These are phyloP conservation scores for Paguma larvata DNA, from an alignment of 2,797 vertebrate genomes.

Conservation along the genomic window DNA sequence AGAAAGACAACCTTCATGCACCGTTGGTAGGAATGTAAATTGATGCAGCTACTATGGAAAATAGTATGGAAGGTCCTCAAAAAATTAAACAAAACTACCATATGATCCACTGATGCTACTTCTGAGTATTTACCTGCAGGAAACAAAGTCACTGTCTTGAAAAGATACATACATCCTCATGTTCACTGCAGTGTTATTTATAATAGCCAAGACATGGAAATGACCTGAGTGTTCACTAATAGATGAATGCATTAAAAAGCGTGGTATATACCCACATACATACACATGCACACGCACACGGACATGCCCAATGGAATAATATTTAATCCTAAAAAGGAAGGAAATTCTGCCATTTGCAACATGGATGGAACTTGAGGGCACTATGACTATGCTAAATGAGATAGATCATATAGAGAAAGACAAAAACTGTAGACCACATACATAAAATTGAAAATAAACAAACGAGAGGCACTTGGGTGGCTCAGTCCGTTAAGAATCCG, in stretches of 20 bases:
- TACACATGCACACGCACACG: rapidly evolving
- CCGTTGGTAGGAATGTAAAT: background rate
- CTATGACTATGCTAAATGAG: background rate
- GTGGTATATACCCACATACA: background rate
- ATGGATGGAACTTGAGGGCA: background rate
- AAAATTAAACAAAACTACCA: background rate
- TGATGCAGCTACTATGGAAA: background rate
- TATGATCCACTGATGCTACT: background rate
- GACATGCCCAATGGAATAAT: background rate
- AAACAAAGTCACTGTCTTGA: background rate
- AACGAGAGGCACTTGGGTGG: too few species aligned
- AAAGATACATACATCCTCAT: background rate
- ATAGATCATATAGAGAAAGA: background rate
- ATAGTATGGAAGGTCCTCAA: background rate
- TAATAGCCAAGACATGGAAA: background rate
- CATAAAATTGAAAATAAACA: background rate
- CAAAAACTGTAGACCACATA: background rate
- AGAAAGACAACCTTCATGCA: background rate
- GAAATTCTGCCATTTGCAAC: background rate
- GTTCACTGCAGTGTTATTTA: background rate
- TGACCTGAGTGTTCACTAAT: background rate
- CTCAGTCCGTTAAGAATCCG: too few species aligned
- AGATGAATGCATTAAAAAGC: background rate
- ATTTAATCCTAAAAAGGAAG: background rate
- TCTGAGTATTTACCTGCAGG: background rate